Conservation (phyloP, 2,113 vertebrate genomes). For the Corythoichthys haematopterus region DNA sequence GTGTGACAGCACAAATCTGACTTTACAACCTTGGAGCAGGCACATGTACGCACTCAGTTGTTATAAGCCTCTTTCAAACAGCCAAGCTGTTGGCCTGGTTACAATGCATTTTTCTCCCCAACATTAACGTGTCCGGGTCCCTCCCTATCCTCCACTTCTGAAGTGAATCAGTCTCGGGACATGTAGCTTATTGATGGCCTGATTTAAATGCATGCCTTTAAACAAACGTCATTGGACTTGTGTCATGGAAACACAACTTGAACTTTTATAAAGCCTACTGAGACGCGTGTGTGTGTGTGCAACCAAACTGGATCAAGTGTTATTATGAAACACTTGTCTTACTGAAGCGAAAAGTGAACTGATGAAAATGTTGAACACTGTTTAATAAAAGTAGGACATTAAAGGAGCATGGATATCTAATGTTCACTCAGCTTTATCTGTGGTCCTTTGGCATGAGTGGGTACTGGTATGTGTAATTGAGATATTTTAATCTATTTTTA, state of each 20-base stretch:
- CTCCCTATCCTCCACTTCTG: conserved; percentile 18
- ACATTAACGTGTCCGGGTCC: neutral
- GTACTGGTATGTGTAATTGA: too few relatives aligned
- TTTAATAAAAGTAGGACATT: neutral
- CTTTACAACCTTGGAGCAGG: conserved; percentile 49
- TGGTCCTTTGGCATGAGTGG: too few relatives aligned
- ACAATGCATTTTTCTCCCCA: conserved; percentile 44
- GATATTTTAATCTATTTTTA: too few relatives aligned
- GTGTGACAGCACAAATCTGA: conserved; percentile 42
- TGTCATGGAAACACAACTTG: conserved; percentile 12
- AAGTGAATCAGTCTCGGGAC: conserved; percentile 39
- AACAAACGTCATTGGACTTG: conserved; percentile 22
- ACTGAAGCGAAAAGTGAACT: neutral
- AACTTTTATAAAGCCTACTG: conserved; percentile 14
- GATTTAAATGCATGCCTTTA: conserved; percentile 40
- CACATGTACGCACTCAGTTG: conserved; percentile 49
- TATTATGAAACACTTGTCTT: neutral
- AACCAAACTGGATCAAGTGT: neutral
- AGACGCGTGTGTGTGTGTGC: conserved; percentile 8
- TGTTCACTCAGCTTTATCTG: too few relatives aligned
- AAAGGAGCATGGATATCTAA: neutral
- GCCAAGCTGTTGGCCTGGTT: conserved; percentile 42
- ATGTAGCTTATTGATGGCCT: conserved; percentile 51
- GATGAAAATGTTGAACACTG: neutral
- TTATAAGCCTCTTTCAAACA: conserved; percentile 54